Evolutionary conservation across 2,797 vertebrate species (phyloP), one percentile per base, ranked within the genome.

Genomic region (Miichthys miiuy): DNA sequence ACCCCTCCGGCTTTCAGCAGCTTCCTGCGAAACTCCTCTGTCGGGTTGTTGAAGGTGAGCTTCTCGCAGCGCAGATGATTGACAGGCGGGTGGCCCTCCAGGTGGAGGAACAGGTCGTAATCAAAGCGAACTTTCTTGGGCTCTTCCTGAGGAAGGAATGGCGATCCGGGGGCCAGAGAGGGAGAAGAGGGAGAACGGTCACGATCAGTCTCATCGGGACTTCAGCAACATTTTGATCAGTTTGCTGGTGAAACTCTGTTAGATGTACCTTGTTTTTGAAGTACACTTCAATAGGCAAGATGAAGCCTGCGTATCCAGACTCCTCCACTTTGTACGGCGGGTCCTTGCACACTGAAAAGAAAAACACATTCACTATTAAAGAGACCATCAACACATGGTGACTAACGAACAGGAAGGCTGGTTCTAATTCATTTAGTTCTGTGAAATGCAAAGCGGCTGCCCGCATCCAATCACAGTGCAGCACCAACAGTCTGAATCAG

Each of bases 1-100:
- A 99, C 98, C 96, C 98, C 98, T 95, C 98, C 97, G 63, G 98
- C 97, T 92, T 98, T 99, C 80, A 99, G 96, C 77, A 99, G 96
- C 93, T 99, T 99, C 91, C 94, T 96, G 72, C 97, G 96, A 91
- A 99, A 99, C 89, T 99, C 98, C 86, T 99, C 97, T 5, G 98
- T 99, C 0, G 98, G 98, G 92, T 98, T 99, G 95, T 99, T 99
- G 95, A 99, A 99, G 78, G 98, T 99, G 78, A 99, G 97, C 89
- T 99, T 99, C 95, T 99, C 98, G 81, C 98, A 99, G 92, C 98
- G 98, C 75, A 99, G 97, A 85, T 99, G 98, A 92, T 99, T 99
- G 94, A 99, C 98, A 81, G 98, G 98, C 50, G 98, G 98, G 90
- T 99, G 98, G 87, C 98, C 98, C 87, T 99, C 98, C 94, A 99